Percentiles rank a stretch among this genome's conserved stretches.
phyloP scores from a whole-genome alignment of 2,888 invertebrate species.

The Dasypolia templi region DNA sequence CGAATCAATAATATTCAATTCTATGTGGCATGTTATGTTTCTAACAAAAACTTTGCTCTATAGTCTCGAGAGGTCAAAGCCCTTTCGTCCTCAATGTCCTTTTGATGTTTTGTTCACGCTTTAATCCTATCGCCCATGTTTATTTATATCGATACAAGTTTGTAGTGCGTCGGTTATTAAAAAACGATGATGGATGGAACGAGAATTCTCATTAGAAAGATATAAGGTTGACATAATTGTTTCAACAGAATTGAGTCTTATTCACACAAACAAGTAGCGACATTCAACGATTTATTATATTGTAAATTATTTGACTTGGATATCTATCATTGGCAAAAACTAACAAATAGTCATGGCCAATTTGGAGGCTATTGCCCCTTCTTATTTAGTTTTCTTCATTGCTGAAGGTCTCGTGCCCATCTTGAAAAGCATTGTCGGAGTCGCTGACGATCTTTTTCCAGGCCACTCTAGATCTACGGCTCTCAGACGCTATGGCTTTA shows the following conservation, averaged over 20 bases:
- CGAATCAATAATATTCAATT: slow-evolving; percentile 24
- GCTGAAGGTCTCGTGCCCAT: background rate
- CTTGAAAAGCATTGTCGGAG: background rate
- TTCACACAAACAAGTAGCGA: background rate
- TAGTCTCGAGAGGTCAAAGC: slow-evolving; percentile 59
- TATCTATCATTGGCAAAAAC: background rate
- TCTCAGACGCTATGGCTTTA: background rate
- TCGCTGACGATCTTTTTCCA: background rate
- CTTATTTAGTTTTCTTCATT: background rate
- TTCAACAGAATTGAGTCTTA: background rate
- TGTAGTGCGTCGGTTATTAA: slow-evolving; percentile 34
- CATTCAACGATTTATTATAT: background rate
- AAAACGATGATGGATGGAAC: slow-evolving; percentile 23
- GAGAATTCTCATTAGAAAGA: slow-evolving; percentile 18
- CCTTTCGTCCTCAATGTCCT: slow-evolving; percentile 61
- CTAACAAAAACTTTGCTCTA: slow-evolving; percentile 32
- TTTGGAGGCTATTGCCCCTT: background rate
- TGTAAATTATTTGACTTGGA: background rate
- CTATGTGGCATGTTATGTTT: slow-evolving; percentile 6
- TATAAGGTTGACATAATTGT: background rate
- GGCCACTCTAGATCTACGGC: background rate
- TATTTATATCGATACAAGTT: slow-evolving; percentile 61
- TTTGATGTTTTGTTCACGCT: slow-evolving; percentile 55
- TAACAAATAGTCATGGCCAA: background rate
- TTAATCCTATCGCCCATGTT: slow-evolving; percentile 43